These are phyloP conservation scores for Acrobasis suavella DNA, from an alignment of 2,888 invertebrate species.

Conservation along the genomic window DNA sequence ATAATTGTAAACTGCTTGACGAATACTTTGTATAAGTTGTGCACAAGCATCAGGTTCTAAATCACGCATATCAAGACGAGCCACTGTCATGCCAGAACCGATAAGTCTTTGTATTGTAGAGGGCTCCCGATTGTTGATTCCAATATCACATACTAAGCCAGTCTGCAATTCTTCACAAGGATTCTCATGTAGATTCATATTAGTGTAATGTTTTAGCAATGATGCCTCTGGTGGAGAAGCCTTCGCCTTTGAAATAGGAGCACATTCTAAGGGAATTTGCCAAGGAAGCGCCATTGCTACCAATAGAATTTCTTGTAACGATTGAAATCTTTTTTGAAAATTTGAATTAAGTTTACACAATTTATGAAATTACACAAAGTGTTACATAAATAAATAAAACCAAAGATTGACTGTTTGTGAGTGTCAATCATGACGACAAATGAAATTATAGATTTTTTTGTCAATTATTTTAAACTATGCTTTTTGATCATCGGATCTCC, in stretches of 20 bases:
- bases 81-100: constrained; percentile 75
- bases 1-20: constrained; percentile 75
- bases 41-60: constrained; percentile 68
- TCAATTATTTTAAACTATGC: no score
- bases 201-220: constrained; percentile 63
- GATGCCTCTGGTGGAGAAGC: constrained; percentile 44
- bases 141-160: constrained; percentile 74
- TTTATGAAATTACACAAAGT: no score
- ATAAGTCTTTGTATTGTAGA: constrained; percentile 68
- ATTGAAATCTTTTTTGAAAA: no score
- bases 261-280: constrained; percentile 68
- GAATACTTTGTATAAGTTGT: constrained; percentile 69
- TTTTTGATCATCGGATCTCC: no score
- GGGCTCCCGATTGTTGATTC: constrained; percentile 62
- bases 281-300: constrained; percentile 65
- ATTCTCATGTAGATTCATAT: constrained; percentile 57
- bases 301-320: no score
- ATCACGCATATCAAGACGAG: constrained; percentile 68
- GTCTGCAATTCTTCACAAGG: constrained; percentile 71
- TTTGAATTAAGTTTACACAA: no score
- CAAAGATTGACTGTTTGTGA: no score
- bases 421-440: no score
- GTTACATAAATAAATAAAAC: no score
- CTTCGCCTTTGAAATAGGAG: constrained; percentile 46
- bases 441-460: no score